phyloP scores from a whole-genome alignment of 2,888 invertebrate species.

The Dynastes hyllus region DNA sequence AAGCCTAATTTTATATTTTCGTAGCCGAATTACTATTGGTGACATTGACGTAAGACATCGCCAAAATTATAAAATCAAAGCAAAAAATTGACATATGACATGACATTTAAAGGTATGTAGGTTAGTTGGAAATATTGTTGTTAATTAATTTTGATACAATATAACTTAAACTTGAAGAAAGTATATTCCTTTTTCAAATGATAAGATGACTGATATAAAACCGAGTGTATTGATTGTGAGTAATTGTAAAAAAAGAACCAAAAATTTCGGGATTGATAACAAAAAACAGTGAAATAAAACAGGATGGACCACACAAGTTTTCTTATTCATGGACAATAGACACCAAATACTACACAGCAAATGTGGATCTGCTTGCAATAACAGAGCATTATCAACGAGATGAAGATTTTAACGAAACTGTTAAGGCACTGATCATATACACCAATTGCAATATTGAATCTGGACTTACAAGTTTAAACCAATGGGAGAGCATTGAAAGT shows the following conservation, averaged over 20 bases:
- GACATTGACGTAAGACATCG: too few species aligned
- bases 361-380: constrained; percentile 75
- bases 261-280: constrained; percentile 68
- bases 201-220: constrained; percentile 59
- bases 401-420: constrained; percentile 70
- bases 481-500: constrained; percentile 64
- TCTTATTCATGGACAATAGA: constrained; percentile 75
- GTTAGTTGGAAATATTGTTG: too few species aligned
- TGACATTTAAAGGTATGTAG: too few species aligned
- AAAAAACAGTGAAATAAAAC: constrained; percentile 61
- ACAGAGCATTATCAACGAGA: constrained; percentile 70
- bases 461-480: constrained; percentile 66
- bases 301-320: constrained; percentile 58
- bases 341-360: constrained; percentile 82
- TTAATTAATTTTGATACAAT: too few species aligned
- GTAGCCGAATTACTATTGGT: too few species aligned
- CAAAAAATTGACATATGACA: too few species aligned
- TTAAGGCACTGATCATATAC: constrained; percentile 78
- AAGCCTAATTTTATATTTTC: too few species aligned
- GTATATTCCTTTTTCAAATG: not conserved
- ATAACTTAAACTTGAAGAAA: too few species aligned
- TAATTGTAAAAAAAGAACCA: constrained; percentile 67
- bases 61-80: too few species aligned
- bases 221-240: constrained; percentile 68
- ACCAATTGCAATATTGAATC: constrained; percentile 76